Conservation (phyloP, 2,113 vertebrate genomes). For the Callorhinus ursinus region DNA sequence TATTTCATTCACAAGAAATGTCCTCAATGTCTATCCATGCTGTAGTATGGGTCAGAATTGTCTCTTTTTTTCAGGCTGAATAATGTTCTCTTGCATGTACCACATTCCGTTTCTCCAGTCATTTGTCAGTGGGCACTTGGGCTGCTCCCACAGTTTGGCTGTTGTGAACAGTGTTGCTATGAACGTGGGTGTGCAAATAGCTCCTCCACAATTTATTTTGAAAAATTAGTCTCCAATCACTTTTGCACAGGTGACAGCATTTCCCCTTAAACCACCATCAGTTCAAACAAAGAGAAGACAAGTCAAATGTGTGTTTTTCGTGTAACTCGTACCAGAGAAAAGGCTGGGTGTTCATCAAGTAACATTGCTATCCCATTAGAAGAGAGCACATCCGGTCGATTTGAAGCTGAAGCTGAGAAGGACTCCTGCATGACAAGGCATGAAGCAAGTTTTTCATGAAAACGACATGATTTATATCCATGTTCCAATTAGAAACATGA, state of each 20-base stretch:
- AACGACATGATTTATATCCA: background rate
- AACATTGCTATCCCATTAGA: too few relatives aligned
- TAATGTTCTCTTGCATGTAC: accelerated
- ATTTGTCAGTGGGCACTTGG: accelerated
- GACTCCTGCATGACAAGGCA: background rate
- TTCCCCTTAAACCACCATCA: background rate
- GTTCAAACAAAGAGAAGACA: background rate
- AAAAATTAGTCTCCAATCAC: background rate
- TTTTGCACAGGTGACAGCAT: background rate
- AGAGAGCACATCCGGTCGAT: background rate
- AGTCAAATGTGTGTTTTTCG: background rate
- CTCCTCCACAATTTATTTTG: background rate
- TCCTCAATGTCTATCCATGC: background rate
- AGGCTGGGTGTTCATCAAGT: background rate
- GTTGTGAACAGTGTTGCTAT: background rate
- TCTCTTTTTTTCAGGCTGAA: background rate
- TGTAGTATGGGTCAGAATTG: background rate
- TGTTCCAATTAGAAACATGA: background rate
- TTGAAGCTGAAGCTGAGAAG: background rate
- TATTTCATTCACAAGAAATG: background rate
- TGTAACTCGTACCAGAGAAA: background rate
- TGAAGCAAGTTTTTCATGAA: background rate
- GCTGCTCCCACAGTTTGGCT: background rate
- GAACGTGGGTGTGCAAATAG: background rate
- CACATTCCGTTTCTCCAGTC: too few relatives aligned